These are phyloP conservation scores for Halisarca cf. caerulea DNA, from an alignment of 37 sponge, comb jelly and placozoan species.

Conservation along the genomic window DNA sequence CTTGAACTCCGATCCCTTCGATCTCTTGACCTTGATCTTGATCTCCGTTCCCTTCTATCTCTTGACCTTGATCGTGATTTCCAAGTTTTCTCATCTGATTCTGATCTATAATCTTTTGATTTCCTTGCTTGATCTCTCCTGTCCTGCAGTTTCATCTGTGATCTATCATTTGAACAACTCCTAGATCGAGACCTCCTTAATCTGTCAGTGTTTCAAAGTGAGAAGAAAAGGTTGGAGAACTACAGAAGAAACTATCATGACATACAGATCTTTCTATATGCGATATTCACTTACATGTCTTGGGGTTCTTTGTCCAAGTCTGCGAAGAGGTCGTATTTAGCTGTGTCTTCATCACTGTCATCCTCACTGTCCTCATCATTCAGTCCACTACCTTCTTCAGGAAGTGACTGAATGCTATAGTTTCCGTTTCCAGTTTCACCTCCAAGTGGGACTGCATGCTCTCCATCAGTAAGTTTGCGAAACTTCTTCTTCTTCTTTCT, in stretches of 20 bases:
- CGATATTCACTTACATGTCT: conserved; percentile 4
- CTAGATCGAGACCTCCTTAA: conserved; percentile 3
- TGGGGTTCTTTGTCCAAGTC: conserved; percentile 38
- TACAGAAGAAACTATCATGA: not conserved
- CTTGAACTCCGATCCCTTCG: conserved; percentile 26
- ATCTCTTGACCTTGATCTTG: conserved; percentile 34
- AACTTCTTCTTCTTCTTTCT: conserved; percentile 91
- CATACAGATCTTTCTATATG: not conserved
- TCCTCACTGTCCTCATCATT: conserved; percentile 63
- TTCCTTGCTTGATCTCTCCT: too few relatives aligned
- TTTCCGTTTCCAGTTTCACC: not conserved
- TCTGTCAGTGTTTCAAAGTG: not conserved
- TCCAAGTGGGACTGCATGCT: not conserved
- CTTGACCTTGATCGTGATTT: conserved; percentile 41
- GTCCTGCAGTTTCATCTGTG: not conserved
- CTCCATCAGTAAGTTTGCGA: not conserved
- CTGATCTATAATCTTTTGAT: conserved; percentile 23
- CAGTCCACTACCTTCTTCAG: conserved; percentile 1
- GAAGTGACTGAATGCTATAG: not conserved
- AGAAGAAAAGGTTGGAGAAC: not conserved
- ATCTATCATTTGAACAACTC: not conserved
- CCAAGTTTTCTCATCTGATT: conserved; percentile 25
- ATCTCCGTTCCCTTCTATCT: conserved; percentile 22
- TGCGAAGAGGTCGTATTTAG: conserved; percentile 76
- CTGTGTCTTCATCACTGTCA: conserved; percentile 64